Percentiles rank a stretch among this genome's conserved stretches.
Evolutionary conservation across 2,888 invertebrate genomes (phyloP).

Genomic region (Leucophora obtusa): DNA sequence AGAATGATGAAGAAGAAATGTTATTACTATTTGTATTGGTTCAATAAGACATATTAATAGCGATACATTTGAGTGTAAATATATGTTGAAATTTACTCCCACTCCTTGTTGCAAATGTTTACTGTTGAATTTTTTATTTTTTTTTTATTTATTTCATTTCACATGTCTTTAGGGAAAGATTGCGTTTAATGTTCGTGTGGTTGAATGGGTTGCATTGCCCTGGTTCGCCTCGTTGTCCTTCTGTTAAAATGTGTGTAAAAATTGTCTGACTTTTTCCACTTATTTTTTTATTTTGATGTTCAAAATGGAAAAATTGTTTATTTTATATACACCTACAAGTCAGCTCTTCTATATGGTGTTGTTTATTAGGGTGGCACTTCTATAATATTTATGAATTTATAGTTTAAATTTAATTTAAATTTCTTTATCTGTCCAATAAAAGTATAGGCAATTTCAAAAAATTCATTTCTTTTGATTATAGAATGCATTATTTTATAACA

Average conservation of each 20-base stretch:
- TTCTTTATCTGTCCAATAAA: too few relatives aligned
- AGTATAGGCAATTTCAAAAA: too few relatives aligned
- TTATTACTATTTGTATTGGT: constrained; percentile 39
- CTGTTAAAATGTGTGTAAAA: constrained; percentile 17
- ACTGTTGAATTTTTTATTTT: constrained; percentile 13
- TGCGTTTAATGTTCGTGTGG: background rate
- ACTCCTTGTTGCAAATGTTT: background rate
- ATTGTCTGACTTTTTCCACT: background rate
- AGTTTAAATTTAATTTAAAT: too few relatives aligned
- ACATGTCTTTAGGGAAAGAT: constrained; percentile 7
- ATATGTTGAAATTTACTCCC: too few relatives aligned
- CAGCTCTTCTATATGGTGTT: background rate
- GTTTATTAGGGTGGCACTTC: background rate
- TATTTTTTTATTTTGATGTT: constrained; percentile 9
- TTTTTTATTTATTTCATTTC: constrained; percentile 43
- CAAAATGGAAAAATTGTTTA: constrained; percentile 9
- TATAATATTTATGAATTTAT: too few relatives aligned
- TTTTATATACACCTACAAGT: background rate
- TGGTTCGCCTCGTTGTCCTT: background rate
- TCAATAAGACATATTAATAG: constrained; percentile 15
- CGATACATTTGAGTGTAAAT: too few relatives aligned
- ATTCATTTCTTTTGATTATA: too few relatives aligned
- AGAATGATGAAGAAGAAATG: constrained; percentile 18
- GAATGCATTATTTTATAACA: too few relatives aligned
- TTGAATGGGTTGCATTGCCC: background rate